Conservation (phyloP, 2,888 invertebrate genomes). For the Phragmatobia fuliginosa region DNA sequence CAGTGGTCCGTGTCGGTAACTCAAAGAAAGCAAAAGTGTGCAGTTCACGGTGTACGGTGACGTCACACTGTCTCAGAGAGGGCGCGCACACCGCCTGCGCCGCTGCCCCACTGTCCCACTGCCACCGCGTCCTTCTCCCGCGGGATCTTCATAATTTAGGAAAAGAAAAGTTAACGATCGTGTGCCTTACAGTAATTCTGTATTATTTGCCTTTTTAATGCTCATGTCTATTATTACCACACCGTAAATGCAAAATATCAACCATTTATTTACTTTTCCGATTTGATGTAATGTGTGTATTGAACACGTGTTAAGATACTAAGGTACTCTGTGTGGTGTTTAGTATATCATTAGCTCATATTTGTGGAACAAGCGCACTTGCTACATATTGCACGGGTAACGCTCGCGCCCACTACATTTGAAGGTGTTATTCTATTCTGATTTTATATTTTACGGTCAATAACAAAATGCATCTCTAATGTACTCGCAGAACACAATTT, state of each 20-base stretch:
- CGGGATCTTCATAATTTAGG: neutral
- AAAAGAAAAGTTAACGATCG: neutral
- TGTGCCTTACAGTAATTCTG: neutral
- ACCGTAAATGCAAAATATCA: neutral
- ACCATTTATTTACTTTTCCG: neutral
- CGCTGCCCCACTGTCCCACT: constrained; percentile 3
- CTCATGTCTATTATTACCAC: neutral
- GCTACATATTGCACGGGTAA: no score
- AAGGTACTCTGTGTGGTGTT: neutral
- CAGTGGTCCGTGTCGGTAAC: neutral
- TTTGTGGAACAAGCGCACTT: no score
- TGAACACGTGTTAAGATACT: neutral
- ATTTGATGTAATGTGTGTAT: neutral
- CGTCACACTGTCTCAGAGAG: neutral
- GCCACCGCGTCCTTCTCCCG: neutral
- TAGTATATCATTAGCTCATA: neutral
- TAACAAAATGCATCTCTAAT: neutral
- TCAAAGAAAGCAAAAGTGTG: neutral
- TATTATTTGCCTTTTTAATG: neutral
- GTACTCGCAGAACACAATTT: neutral
- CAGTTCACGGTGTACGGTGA: neutral
- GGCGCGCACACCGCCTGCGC: neutral
- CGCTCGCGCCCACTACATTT: neutral
- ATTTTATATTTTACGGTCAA: neutral
- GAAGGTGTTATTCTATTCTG: neutral